These are phyloP conservation scores for Sesia apiformis DNA, from an alignment of 2,888 invertebrate species.

Conservation along the genomic window DNA sequence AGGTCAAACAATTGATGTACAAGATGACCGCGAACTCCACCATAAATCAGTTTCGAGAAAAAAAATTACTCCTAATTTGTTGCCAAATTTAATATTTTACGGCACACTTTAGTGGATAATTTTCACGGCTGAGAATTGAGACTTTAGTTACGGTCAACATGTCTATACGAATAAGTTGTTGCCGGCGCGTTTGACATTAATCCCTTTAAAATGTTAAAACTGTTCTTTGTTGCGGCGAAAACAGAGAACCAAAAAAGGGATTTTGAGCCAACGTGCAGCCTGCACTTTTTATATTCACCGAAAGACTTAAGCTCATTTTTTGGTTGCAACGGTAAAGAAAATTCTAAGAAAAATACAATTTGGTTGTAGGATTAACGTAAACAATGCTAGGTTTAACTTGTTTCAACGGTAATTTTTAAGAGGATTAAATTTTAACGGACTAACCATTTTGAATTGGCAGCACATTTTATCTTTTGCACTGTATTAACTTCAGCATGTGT, in stretches of 20 bases:
- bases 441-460: too few species aligned
- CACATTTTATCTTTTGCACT: too few species aligned
- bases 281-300: background rate
- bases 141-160: slow-evolving; percentile 22
- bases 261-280: slow-evolving; percentile 6
- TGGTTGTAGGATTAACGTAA: background rate
- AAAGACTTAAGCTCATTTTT: background rate
- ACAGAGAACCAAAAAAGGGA: slow-evolving; percentile 18
- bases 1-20: too few species aligned
- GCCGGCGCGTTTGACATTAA: slow-evolving; percentile 28
- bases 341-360: background rate
- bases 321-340: background rate
- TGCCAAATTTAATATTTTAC: slow-evolving; percentile 10
- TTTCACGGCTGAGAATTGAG: slow-evolving; percentile 11
- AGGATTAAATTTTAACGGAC: too few species aligned
- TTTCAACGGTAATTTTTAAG: too few species aligned
- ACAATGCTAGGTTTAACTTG: too few species aligned
- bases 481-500: too few species aligned
- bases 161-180: slow-evolving; percentile 23
- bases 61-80: background rate
- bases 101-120: slow-evolving; percentile 11
- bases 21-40: too few species aligned
- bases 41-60: too few species aligned
- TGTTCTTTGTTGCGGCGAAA: slow-evolving; percentile 28
- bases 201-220: slow-evolving; percentile 39